Base-by-base conservation (phyloP, 2,888 invertebrate genomes). In the Thumatha senex region DNA sequence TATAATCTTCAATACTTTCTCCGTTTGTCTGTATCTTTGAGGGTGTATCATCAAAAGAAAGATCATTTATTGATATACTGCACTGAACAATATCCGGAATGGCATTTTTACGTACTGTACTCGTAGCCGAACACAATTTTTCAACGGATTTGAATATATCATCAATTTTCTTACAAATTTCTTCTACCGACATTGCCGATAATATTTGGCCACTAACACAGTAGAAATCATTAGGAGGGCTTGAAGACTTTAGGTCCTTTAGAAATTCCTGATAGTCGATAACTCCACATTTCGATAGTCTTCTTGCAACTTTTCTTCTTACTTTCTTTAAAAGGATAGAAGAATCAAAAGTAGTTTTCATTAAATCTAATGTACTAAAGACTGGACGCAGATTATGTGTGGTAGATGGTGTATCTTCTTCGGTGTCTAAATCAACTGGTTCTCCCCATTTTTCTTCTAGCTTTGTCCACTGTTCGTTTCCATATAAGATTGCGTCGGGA, bases 121-220 rank as follows among this genome's bases (percentile, higher is more conserved):
- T 82, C 0, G 84, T 82, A 0, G 80, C 78, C 0, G 83, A 79
- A 10, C 76, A 80, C 0, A 90, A 58, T 39, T 84, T 84, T 12
- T 90, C 89, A 2, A 91, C 81, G 1, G 90, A 89, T 56, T 81
- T 84, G 61, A 91, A 90, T 1, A 90, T 77, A 5, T 84, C 78
- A 40, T 91, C 90, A 11, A 89, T 89, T 48, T 76, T 76, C 10
- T 78, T 74, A 43, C 89, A 89, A 7, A 89, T 86, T 1, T 84
- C 80, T 58, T 89, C 88, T 0, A 88, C 80, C 0, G 89, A 89
- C 0, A 67, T 68, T 0, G 87, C 88, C 0, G 89, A 88, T 0
- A 86, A 61, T 0, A 88, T 78, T 43, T 88, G 81, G 0, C 86
- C 86, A 9, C 55, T 64, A 30, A 66, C 51, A 39, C 40, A 52